Conservation (phyloP, 1,140 invertebrate genomes). For the Magallana angulata region DNA sequence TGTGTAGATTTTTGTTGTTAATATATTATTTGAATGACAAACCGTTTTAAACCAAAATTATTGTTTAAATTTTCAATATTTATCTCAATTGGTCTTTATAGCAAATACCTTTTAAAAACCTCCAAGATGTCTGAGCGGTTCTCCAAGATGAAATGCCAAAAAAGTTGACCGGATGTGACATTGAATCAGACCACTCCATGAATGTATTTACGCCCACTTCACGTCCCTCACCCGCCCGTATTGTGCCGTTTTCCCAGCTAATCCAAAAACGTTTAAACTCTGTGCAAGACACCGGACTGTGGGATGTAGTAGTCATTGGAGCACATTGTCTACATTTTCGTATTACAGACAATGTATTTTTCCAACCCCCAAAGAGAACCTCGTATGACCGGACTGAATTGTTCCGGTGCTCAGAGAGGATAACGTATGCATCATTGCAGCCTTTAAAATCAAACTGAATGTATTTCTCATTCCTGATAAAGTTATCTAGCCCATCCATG, state of each 20-base stretch:
- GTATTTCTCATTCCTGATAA: not conserved
- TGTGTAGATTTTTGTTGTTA: no score
- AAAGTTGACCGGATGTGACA: constrained; percentile 9
- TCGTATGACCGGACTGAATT: not conserved
- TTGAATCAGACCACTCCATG: constrained; percentile 33
- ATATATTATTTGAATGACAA: not conserved
- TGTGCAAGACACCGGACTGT: not conserved
- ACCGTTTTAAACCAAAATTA: not conserved
- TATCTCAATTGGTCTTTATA: no score
- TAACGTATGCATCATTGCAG: not conserved
- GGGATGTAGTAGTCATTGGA: no score
- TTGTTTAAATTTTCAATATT: no score
- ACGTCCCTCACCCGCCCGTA: not conserved
- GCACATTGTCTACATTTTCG: not conserved
- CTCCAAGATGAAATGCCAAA: not conserved
- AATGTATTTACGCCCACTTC: not conserved
- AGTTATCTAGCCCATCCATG: not conserved
- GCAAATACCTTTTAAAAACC: no score
- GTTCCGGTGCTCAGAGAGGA: not conserved
- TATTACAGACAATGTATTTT: not conserved
- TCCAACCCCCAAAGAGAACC: constrained; percentile 21
- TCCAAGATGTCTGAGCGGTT: no score
- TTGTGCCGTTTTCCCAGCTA: constrained; percentile 8
- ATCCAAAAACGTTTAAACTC: not conserved
- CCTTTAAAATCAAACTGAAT: not conserved